Percentiles rank a stretch among this genome's conserved stretches.
phyloP scores from a whole-genome alignment of 2,797 vertebrate genomes.

The Pampus argenteus region DNA sequence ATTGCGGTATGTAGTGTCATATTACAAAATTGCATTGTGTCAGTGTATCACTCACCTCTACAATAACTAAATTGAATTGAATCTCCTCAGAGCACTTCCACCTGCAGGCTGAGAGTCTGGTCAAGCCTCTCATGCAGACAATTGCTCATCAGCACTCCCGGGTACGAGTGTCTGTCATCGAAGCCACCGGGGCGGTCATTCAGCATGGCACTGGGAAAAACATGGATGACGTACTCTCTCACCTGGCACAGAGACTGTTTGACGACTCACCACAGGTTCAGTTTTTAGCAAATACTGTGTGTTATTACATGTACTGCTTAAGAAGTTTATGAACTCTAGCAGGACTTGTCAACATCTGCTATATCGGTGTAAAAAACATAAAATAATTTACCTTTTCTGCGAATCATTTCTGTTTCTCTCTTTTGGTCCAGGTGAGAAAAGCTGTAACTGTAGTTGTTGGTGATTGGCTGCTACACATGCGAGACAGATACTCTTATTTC shows the following conservation, averaged over 20 bases:
- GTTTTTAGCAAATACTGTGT: not conserved
- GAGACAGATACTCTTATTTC: conserved; percentile 95
- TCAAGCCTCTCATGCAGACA: conserved; percentile 92
- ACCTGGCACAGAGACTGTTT: conserved; percentile 95
- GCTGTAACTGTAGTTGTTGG: conserved; percentile 89
- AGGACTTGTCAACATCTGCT: not conserved
- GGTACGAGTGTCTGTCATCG: conserved; percentile 91
- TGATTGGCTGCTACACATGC: conserved; percentile 90
- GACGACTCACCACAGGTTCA: conserved; percentile 93
- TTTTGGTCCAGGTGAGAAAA: conserved; percentile 88
- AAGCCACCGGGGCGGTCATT: conserved; percentile 91
- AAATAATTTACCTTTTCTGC: not conserved
- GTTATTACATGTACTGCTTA: not conserved
- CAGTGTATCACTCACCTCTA: not conserved
- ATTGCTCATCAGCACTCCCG: conserved; percentile 94
- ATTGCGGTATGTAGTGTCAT: not conserved
- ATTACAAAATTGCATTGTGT: not conserved
- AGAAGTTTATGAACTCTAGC: not conserved
- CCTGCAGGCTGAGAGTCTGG: conserved; percentile 92
- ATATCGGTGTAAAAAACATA: not conserved
- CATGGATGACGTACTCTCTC: conserved; percentile 92
- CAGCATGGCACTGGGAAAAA: conserved; percentile 90
- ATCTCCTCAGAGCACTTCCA: conserved; percentile 91
- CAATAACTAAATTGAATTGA: not conserved
- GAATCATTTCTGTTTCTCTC: not conserved